Evolutionary conservation across 2,888 invertebrate genomes (phyloP), one percentile per base, ranked within the genome.

Genomic region (Aspidiotus rigidus): DNA sequence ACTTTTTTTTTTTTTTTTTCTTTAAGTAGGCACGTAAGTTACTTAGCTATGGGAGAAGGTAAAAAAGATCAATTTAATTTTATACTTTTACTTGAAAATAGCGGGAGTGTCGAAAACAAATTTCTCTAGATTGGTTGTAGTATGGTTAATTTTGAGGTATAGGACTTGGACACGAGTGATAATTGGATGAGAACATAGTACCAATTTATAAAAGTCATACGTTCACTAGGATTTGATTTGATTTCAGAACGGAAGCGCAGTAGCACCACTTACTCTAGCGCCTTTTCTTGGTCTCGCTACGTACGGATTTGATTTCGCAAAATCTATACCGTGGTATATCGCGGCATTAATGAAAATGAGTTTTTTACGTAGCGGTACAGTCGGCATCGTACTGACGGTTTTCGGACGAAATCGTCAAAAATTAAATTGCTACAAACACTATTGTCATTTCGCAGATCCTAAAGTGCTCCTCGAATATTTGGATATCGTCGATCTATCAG

Each of bases 241-340:
- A 13, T 59, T 28, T 10, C 79, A 86, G 86, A 86, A 86, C 73
- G 86, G 86, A 39, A 83, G 84, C 71, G 85, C 85, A 7, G 83
- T 86, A 59, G 86, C 85, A 0, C 86, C 86, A 1, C 77, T 85
- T 69, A 77, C 83, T 0, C 83, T 86, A 56, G 86, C 86, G 0
- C 85, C 86, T 0, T 83, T 85, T 74, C 82, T 86, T 69, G 86
- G 86, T 1, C 77, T 86, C 15, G 86, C 84, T 0, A 83, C 86
- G 71, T 86, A 86, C 76, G 86, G 86, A 0, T 86, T 86, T 73
- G 86, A 86, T 76, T 86, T 86, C 78, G 86, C 86, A 0, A 80
- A 82, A 56, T 79, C 83, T 72, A 85, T 86, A 70, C 83, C 86
- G 0, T 77, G 81, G 7, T 73, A 81, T 17, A 84, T 86, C 83